phyloP scores from a whole-genome alignment of 2,797 vertebrate species.

The Acipenser oxyrinchus region DNA sequence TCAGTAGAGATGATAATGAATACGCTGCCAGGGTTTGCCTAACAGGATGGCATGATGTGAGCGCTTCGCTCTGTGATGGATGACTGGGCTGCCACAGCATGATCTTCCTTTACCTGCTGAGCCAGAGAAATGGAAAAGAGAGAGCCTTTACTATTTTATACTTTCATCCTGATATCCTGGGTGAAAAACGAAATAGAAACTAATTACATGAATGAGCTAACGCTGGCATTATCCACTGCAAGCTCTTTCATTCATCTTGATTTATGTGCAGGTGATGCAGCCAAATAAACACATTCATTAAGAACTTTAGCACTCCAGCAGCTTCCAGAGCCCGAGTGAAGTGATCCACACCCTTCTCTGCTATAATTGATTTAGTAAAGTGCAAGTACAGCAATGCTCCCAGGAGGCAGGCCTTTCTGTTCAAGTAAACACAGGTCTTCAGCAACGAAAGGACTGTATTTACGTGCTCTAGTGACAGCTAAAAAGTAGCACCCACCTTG shows the following conservation, averaged over 20 bases:
- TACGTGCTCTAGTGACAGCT: not conserved
- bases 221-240: not conserved
- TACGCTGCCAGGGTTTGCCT: conserved; percentile 5
- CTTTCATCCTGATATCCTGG: too few relatives aligned
- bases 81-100: conserved; percentile 4
- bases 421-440: not conserved
- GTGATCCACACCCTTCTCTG: too few relatives aligned
- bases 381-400: not conserved
- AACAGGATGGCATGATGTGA: conserved; percentile 12
- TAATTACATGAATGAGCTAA: conserved; percentile 9
- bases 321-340: too few relatives aligned
- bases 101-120: not conserved
- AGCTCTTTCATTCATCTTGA: conserved; percentile 10
- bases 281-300: conserved; percentile 7
- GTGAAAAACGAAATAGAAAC: not conserved
- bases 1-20: conserved; percentile 15
- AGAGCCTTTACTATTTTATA: not conserved
- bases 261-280: conserved; percentile 1
- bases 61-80: not conserved
- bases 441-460: not conserved
- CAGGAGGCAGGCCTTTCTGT: too few relatives aligned
- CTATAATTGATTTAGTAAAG: too few relatives aligned
- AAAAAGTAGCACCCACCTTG: too few relatives aligned
- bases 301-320: not conserved
- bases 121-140: not conserved